These are phyloP conservation scores for Stegodyphus dumicola DNA, from an alignment of 1,140 invertebrate genomes.

Conservation along the genomic window DNA sequence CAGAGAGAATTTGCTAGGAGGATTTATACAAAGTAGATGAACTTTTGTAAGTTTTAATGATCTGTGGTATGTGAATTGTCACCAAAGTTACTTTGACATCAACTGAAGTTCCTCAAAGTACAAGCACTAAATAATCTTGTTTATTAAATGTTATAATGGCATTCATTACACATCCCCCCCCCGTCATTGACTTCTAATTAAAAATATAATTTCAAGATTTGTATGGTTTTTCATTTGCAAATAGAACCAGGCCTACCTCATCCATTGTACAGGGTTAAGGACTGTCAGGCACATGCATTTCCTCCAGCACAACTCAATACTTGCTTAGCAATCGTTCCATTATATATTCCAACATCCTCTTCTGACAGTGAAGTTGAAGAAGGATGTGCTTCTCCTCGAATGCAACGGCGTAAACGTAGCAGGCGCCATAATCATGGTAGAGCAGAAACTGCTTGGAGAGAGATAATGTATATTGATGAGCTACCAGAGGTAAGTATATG, in stretches of 20 bases:
- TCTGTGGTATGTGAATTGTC: no score
- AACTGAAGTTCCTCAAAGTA: no score
- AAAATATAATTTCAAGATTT: no score
- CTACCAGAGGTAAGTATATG: conserved; percentile 47
- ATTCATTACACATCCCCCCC: no score
- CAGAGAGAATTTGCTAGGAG: no score
- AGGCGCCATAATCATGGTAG: conserved; percentile 62
- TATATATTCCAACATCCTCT: conserved; percentile 75
- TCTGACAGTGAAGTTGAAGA: conserved; percentile 85
- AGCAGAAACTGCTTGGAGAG: conserved; percentile 47
- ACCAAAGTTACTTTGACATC: no score
- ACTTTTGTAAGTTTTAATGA: no score
- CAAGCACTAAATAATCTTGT: no score
- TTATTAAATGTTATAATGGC: no score
- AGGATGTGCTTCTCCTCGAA: conserved; percentile 71
- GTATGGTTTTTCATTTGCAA: not conserved
- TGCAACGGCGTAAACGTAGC: conserved; percentile 66
- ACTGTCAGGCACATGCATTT: conserved; percentile 44
- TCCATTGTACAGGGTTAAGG: conserved; percentile 45
- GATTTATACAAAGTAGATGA: no score
- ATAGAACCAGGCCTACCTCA: conserved; percentile 55
- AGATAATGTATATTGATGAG: conserved; percentile 60
- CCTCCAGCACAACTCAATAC: conserved; percentile 47
- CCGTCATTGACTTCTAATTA: no score
- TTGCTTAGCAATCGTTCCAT: conserved; percentile 42